Evolutionary conservation across 2,888 invertebrate genomes (phyloP), one percentile per base, ranked within the genome.

Genomic region (Crioceris asparagi): DNA sequence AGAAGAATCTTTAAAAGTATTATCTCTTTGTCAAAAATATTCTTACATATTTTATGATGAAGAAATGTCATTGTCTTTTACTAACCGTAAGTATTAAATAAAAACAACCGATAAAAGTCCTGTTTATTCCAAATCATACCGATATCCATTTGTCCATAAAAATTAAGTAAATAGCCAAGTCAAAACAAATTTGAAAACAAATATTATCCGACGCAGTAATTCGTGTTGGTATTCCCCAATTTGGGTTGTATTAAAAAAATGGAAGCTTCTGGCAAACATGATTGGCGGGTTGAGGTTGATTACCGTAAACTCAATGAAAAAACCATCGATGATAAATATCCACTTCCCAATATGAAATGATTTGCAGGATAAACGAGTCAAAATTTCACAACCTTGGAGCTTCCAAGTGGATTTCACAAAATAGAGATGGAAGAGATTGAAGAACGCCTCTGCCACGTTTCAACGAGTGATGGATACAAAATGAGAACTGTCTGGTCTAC

Each of bases 401-500:
- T 64, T 10, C 54, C 60, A 3, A 50, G 49, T 3, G 62, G 61
- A 1, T 64, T 56, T 44, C 61, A 64, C 38, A 61, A 64, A 47
- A 57, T 62, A 8, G 15, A 40, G 33, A 49, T 61, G 44, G 19
- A 50, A 27, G 43, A 62, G 59, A 2, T 50, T 66, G 6, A 59
- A 57, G 50, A 62, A 61, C 38, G 61, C 63, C 1, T 64, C 65
- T 1, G 41, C 52, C 3, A 52, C 50, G 0, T 57, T 60, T 23
- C 51, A 54, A 44, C 26, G 54, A 7, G 23, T 55, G 23, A 59
- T 59, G 55, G 50, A 58, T 31, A 44, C n/a, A n/a, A n/a, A n/a
- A n/a, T n/a, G n/a, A n/a, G n/a, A n/a, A n/a, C n/a, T n/a, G n/a
- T n/a, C n/a, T 25, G 2, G 49, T 57, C n/a, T n/a, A n/a, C n/a